phyloP scores from a whole-genome alignment of 2,113 vertebrate species.

The Nerophis ophidion region DNA sequence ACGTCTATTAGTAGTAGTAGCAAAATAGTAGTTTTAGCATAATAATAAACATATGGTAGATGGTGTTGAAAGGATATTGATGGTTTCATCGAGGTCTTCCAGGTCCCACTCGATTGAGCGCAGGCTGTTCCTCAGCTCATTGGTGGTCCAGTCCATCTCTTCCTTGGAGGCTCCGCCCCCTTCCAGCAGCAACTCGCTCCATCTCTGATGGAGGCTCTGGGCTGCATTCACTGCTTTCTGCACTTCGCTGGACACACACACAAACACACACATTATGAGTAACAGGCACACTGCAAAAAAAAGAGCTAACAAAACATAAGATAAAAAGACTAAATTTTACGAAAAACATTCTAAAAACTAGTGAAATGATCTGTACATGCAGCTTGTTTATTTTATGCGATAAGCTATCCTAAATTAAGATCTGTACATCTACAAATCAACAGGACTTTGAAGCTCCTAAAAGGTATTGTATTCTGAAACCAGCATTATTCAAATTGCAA shows the following conservation, averaged over 20 bases:
- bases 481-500: too few relatives aligned
- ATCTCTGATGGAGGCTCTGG: slow-evolving; percentile 92
- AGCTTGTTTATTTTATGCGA: too few relatives aligned
- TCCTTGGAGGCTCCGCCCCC: slow-evolving; percentile 82
- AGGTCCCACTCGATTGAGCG: slow-evolving; percentile 98
- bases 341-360: too few relatives aligned
- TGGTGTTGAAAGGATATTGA: slow-evolving; percentile 86
- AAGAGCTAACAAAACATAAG: too few relatives aligned
- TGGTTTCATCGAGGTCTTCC: slow-evolving; percentile 96
- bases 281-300: neutral
- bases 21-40: neutral
- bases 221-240: slow-evolving; percentile 95
- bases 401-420: too few relatives aligned
- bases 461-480: too few relatives aligned
- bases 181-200: slow-evolving; percentile 85
- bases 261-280: neutral
- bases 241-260: slow-evolving; percentile 78
- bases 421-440: too few relatives aligned
- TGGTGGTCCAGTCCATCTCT: slow-evolving; percentile 97
- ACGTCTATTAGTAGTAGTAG: neutral
- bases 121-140: slow-evolving; percentile 94
- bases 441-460: too few relatives aligned
- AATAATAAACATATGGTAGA: neutral
- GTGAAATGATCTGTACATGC: too few relatives aligned
- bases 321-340: too few relatives aligned